Percentiles rank a stretch among this genome's conserved stretches.
These are phyloP conservation scores for Acrobasis suavella DNA, from an alignment of 2,888 invertebrate genomes.

Conservation along the genomic window DNA sequence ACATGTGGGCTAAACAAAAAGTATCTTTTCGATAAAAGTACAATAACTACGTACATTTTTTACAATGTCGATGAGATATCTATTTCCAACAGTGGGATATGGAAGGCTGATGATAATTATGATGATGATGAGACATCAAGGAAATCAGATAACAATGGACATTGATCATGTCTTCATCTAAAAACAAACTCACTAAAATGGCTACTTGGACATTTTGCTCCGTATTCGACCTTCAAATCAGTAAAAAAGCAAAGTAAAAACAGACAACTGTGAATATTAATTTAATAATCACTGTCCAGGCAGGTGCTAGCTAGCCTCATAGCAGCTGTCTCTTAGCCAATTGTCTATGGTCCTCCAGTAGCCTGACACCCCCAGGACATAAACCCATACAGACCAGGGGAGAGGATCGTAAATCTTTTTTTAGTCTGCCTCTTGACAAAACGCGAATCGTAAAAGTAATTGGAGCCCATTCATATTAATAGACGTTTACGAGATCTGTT, in stretches of 20 bases:
- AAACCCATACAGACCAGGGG: slow-evolving; percentile 69
- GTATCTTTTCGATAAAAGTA: not conserved
- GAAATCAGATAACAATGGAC: too few species aligned
- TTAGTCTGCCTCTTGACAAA: slow-evolving; percentile 75
- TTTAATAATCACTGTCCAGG: slow-evolving; percentile 34
- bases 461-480: slow-evolving; percentile 83
- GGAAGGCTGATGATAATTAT: too few species aligned
- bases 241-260: not conserved
- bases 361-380: slow-evolving; percentile 58
- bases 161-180: too few species aligned
- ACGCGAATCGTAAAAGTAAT: slow-evolving; percentile 82
- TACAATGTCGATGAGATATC: too few species aligned
- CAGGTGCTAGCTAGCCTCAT: slow-evolving; percentile 51
- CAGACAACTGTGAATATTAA: slow-evolving; percentile 1
- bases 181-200: too few species aligned
- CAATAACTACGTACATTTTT: too few species aligned
- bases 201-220: too few species aligned
- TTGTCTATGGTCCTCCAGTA: slow-evolving; percentile 57
- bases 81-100: too few species aligned
- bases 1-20: not conserved
- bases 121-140: too few species aligned
- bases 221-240: too few species aligned
- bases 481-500: slow-evolving; percentile 79
- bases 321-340: slow-evolving; percentile 62
- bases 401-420: slow-evolving; percentile 76